A percentile compares a stretch with the other conserved stretches of the same genome.
phyloP scores from a whole-genome alignment of 2,888 invertebrate genomes.

The Laspeyria flexula region DNA sequence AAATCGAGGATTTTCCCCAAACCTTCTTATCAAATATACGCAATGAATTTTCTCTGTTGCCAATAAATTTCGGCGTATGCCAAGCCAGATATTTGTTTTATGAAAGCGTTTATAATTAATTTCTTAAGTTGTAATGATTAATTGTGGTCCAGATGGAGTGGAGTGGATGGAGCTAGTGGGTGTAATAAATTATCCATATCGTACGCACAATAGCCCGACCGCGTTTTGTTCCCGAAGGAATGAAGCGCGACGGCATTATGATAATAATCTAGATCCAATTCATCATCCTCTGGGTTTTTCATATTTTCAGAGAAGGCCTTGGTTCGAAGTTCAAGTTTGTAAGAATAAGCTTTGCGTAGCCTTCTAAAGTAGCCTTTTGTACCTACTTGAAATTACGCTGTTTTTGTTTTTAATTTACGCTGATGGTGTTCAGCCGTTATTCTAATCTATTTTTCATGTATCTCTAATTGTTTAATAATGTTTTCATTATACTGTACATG shows the following conservation, averaged over 20 bases:
- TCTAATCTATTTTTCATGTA: slow-evolving; percentile 1
- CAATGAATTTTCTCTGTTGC: too few species aligned
- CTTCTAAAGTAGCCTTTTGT: not conserved
- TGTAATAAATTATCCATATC: slow-evolving; percentile 48
- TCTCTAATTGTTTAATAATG: slow-evolving; percentile 1
- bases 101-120: slow-evolving; percentile 45
- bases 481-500: not conserved
- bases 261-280: slow-evolving; percentile 53
- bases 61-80: slow-evolving; percentile 6
- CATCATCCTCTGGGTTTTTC: slow-evolving; percentile 46
- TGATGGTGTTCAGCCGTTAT: not conserved
- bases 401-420: not conserved
- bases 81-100: slow-evolving; percentile 26
- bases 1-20: too few species aligned
- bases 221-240: slow-evolving; percentile 49
- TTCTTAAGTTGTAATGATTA: slow-evolving; percentile 48
- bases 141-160: slow-evolving; percentile 31
- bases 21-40: too few species aligned
- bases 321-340: slow-evolving; percentile 30
- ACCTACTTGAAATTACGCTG: not conserved
- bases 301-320: slow-evolving; percentile 32
- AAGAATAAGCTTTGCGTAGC: slow-evolving; percentile 7
- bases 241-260: slow-evolving; percentile 40
- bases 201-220: slow-evolving; percentile 43
- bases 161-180: slow-evolving; percentile 25